Percentiles rank a stretch among this genome's conserved stretches.
Conservation (phyloP, 2,888 invertebrate genomes). For the Diachrysia chrysitis region DNA sequence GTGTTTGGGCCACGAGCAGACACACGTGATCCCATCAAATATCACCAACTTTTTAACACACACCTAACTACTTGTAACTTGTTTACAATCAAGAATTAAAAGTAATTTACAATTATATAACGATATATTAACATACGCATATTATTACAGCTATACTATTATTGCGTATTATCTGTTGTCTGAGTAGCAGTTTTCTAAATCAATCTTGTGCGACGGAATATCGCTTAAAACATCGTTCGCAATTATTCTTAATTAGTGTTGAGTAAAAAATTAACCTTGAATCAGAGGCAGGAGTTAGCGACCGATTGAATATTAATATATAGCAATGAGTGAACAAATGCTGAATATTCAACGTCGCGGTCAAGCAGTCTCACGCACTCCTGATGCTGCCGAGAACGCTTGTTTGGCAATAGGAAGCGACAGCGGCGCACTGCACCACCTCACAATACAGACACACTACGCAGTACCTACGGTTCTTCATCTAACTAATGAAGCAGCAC, state of each 20-base stretch:
- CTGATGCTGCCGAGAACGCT: constrained; percentile 35
- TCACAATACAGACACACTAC: not conserved
- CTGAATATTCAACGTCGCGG: constrained; percentile 85
- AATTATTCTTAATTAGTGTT: constrained; percentile 73
- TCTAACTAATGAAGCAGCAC: not conserved
- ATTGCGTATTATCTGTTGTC: constrained; percentile 22
- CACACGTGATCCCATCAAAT: constrained; percentile 40
- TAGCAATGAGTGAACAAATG: constrained; percentile 75
- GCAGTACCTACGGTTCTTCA: not conserved
- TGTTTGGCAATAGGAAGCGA: constrained; percentile 55
- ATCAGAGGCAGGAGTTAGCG: constrained; percentile 77
- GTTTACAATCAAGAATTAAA: constrained; percentile 7
- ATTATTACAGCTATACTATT: constrained; percentile 8
- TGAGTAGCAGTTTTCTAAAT: constrained; percentile 34
- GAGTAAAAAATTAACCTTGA: constrained; percentile 82
- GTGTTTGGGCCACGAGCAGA: constrained; percentile 23
- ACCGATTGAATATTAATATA: constrained; percentile 83
- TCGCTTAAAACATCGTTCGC: constrained; percentile 59
- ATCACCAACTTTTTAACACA: constrained; percentile 11
- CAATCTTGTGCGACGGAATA: constrained; percentile 54
- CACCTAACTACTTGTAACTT: not conserved
- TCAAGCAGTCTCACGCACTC: constrained; percentile 77
- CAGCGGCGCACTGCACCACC: constrained; percentile 25
- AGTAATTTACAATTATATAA: constrained; percentile 15
- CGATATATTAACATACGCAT: constrained; percentile 10